Percentiles rank a stretch among this genome's conserved stretches.
phyloP scores from a whole-genome alignment of 2,113 vertebrate species.

The Rana temporaria region DNA sequence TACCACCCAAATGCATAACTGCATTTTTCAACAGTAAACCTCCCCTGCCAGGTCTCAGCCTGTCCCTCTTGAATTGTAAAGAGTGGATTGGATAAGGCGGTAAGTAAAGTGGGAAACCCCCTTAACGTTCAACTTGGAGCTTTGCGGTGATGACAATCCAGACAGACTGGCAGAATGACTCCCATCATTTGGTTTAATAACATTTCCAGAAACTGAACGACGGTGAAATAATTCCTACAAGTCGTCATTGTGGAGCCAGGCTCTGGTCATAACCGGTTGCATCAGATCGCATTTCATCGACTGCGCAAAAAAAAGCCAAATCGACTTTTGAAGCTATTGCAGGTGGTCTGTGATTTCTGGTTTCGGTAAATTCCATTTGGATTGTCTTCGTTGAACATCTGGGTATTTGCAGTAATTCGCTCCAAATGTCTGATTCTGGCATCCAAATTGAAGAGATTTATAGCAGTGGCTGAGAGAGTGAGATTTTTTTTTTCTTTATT shows the following conservation, averaged over 20 bases:
- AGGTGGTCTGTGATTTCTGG: conserved; percentile 26
- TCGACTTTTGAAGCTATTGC: not conserved
- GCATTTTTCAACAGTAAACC: no score
- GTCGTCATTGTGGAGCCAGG: not conserved
- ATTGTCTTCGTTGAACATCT: conserved; percentile 32
- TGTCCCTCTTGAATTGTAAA: no score
- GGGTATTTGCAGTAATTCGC: conserved; percentile 31
- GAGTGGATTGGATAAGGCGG: no score
- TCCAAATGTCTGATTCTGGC: conserved; percentile 27
- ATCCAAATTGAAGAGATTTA: conserved; percentile 25
- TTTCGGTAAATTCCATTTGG: conserved; percentile 39
- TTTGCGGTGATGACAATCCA: conserved; percentile 21
- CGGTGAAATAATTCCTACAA: conserved; percentile 6
- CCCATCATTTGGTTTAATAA: conserved; percentile 34
- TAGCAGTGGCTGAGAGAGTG: not conserved
- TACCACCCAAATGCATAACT: no score
- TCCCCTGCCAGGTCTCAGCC: no score
- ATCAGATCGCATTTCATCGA: conserved; percentile 25
- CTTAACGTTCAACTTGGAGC: not conserved
- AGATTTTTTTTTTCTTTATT: not conserved
- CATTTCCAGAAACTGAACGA: conserved; percentile 11
- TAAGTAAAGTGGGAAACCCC: no score
- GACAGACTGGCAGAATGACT: conserved; percentile 26
- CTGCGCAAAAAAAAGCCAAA: not conserved
- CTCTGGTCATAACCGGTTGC: conserved; percentile 21